Evolutionary conservation across 2,888 invertebrate species (phyloP).

Genomic region (Xanthia icteritia): DNA sequence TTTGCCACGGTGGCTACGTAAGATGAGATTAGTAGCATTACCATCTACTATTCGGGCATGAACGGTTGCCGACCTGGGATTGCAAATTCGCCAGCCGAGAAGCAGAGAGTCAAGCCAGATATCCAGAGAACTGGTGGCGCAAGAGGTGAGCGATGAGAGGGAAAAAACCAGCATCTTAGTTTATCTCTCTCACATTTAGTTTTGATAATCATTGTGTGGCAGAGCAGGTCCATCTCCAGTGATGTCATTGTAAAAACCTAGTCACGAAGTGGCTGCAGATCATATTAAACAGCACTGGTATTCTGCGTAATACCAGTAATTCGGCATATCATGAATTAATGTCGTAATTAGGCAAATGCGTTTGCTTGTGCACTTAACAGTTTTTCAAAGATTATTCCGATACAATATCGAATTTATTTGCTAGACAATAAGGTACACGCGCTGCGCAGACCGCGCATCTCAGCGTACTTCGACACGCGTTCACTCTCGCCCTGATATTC

Average conservation of each 20-base stretch:
- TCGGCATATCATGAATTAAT: constrained; percentile 28
- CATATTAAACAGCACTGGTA: constrained; percentile 23
- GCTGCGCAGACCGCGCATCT: no score
- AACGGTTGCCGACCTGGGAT: not conserved
- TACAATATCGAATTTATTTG: no score
- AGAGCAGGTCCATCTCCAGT: not conserved
- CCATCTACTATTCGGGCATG: not conserved
- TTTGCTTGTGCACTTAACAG: constrained; percentile 8
- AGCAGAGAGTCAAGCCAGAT: not conserved
- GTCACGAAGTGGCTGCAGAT: constrained; percentile 3
- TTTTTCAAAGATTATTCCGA: constrained; percentile 9
- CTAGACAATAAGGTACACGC: no score
- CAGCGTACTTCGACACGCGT: no score
- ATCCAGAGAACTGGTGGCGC: not conserved
- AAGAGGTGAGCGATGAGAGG: not conserved
- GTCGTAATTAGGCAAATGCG: constrained; percentile 23
- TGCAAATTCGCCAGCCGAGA: not conserved
- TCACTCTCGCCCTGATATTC: no score
- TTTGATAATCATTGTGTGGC: not conserved
- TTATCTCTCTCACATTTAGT: not conserved
- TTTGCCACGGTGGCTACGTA: not conserved
- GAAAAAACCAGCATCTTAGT: not conserved
- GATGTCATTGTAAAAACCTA: constrained; percentile 7
- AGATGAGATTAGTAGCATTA: not conserved
- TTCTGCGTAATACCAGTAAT: constrained; percentile 17